Evolutionary conservation across 2,113 vertebrate genomes (phyloP), one percentile per base, ranked within the genome.

Genomic region (Aspiorhynchus laticeps): DNA sequence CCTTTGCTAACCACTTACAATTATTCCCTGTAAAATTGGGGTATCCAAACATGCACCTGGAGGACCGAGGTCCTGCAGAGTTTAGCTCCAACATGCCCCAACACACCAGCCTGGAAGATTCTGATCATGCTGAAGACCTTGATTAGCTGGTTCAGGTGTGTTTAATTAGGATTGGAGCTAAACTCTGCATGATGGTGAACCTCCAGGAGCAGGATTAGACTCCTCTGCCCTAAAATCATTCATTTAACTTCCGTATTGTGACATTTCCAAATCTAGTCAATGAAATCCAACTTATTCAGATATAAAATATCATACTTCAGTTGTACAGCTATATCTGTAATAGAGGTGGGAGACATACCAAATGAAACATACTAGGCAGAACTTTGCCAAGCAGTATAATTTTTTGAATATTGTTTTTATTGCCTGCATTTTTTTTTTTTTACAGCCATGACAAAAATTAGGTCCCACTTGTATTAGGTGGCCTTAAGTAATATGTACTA

Each of bases 1-100:
- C 24, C 38, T 76, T 76, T 76, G 74, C 41, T 48, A 75, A 75
- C 38, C 71, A 43, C 38, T 75, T 75, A 75, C 5, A 75, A n/a
- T 43, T 43, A 46, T 26, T 76, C 41, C 12, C 41, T 26, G n/a
- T 76, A 48, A 76, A 48, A 75, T 26, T 8, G 2, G 4, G 9
- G 41, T 46, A 6, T 75, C 24, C 41, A 75, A 75, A 7, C 38
- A 1, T 75, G 12, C n/a, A 4, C 41, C 24, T 17, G 6, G 12
- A 75, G 41, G 41, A 26, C 38, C 5, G 6, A 43, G 3, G 41
- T 17, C 41, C 73, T 48, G 14, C 3, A 76, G 38, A 75, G n/a
- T 46, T 46, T 48, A 76, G 12, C 41, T n/a, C 5, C 2, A 24
- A n/a, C 21, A 24, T 41, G 10, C 19, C 21, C 5, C 19, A 41